Conservation (phyloP, 2,113 vertebrate species). For the Planiliza haematocheilus region DNA sequence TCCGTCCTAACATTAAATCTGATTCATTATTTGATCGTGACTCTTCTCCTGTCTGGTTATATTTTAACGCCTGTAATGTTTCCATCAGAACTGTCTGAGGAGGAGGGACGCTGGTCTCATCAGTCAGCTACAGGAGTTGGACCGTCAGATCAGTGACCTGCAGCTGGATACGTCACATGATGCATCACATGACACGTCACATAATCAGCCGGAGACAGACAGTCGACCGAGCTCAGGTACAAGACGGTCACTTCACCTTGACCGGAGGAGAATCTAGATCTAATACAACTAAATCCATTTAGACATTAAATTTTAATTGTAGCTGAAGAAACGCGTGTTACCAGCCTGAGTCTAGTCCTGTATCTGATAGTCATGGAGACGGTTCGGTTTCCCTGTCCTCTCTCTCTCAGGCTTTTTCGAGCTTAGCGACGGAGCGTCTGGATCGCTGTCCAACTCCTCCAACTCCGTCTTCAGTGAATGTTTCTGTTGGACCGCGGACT, state of each 20-base stretch:
- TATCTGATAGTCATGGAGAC: not conserved
- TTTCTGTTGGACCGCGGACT: slow-evolving; percentile 41
- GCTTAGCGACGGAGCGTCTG: slow-evolving; percentile 92
- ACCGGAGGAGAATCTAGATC: too few relatives aligned
- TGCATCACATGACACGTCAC: slow-evolving; percentile 76
- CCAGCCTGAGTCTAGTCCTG: too few relatives aligned
- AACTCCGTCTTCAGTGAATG: slow-evolving; percentile 96
- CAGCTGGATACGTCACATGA: slow-evolving; percentile 83
- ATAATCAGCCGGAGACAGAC: slow-evolving; percentile 90
- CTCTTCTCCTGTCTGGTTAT: too few relatives aligned
- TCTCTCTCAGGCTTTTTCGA: slow-evolving; percentile 92
- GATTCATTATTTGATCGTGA: too few relatives aligned
- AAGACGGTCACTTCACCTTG: too few relatives aligned
- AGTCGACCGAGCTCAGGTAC: slow-evolving; percentile 95
- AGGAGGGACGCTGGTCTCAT: slow-evolving; percentile 91
- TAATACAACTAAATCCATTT: too few relatives aligned
- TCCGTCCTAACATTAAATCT: too few relatives aligned
- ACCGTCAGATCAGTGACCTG: slow-evolving; percentile 94
- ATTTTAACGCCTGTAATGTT: not conserved
- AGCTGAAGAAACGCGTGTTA: too few relatives aligned
- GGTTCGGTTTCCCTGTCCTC: not conserved
- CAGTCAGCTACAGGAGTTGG: slow-evolving; percentile 92
- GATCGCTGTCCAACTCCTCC: slow-evolving; percentile 96
- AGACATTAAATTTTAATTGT: too few relatives aligned
- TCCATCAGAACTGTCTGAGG: slow-evolving; percentile 90